phyloP scores from a whole-genome alignment of 2,888 invertebrate genomes.

The Globia sparganii region DNA sequence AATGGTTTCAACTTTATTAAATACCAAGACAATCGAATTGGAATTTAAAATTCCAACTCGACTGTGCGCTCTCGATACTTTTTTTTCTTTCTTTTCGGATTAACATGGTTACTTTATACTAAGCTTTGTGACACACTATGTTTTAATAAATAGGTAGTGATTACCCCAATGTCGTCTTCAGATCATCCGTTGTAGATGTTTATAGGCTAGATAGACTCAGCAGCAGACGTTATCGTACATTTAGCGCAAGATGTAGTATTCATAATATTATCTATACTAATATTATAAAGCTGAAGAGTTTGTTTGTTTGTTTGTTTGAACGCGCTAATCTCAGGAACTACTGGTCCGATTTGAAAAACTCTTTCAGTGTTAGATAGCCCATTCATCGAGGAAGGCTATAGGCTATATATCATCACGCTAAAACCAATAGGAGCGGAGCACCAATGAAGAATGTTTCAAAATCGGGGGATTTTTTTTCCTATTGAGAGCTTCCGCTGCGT shows the following conservation, averaged over 20 bases:
- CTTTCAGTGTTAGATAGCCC: too few species aligned
- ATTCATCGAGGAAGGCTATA: too few species aligned
- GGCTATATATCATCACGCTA: too few species aligned
- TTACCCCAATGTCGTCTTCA: background rate
- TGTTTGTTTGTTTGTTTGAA: too few species aligned
- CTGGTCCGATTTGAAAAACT: too few species aligned
- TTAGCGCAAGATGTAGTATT: conserved; percentile 14
- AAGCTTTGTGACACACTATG: background rate
- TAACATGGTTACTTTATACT: background rate
- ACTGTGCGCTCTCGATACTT: background rate
- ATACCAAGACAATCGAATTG: conserved; percentile 24
- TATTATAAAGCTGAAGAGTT: too few species aligned
- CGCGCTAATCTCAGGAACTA: too few species aligned
- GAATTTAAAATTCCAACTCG: conserved; percentile 18
- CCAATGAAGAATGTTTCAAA: too few species aligned
- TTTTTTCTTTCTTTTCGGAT: conserved; percentile 1
- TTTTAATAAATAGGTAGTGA: conserved; percentile 16
- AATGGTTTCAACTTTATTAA: conserved; percentile 37
- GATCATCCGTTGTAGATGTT: conserved; percentile 19
- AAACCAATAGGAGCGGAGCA: too few species aligned
- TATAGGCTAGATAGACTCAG: conserved; percentile 22
- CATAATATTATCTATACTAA: conserved; percentile 7
- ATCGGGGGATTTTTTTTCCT: too few species aligned
- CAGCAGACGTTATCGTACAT: conserved; percentile 2
- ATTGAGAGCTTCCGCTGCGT: too few species aligned